Conservation (phyloP, 2,113 vertebrate species). For the Eretmodus cyanostictus region DNA sequence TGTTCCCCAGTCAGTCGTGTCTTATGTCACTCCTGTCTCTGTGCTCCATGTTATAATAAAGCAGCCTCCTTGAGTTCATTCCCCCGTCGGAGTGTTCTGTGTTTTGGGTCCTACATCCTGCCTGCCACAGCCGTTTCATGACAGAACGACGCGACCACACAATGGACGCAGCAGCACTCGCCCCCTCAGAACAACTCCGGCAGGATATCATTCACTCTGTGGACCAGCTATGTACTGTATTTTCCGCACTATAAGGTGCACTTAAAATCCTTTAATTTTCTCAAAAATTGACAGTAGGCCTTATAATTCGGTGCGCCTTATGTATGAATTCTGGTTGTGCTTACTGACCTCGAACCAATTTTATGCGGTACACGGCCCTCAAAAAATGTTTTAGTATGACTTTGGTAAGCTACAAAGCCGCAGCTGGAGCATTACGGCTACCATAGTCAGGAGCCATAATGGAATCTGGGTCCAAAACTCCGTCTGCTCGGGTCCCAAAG, state of each 20-base stretch:
- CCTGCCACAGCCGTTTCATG: neutral
- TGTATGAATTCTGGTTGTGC: neutral
- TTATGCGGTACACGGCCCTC: rapidly evolving
- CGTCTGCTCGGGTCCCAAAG: neutral
- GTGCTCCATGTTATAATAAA: neutral
- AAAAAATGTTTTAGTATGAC: neutral
- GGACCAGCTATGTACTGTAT: neutral
- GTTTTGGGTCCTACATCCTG: neutral
- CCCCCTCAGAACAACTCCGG: neutral
- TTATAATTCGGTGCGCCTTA: neutral
- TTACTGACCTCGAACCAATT: neutral
- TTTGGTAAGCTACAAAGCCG: neutral
- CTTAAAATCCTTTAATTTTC: neutral
- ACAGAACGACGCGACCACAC: neutral
- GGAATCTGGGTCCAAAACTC: neutral
- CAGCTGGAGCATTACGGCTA: neutral
- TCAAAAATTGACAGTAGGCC: neutral
- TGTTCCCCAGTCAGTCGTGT: neutral
- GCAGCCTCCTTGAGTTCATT: neutral
- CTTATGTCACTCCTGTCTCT: neutral
- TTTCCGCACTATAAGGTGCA: neutral
- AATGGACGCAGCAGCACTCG: neutral
- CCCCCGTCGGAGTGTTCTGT: neutral
- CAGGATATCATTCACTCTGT: neutral
- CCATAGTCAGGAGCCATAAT: neutral